Base-by-base conservation (phyloP, 2,113 vertebrate genomes). In the Antechinus flavipes region DNA sequence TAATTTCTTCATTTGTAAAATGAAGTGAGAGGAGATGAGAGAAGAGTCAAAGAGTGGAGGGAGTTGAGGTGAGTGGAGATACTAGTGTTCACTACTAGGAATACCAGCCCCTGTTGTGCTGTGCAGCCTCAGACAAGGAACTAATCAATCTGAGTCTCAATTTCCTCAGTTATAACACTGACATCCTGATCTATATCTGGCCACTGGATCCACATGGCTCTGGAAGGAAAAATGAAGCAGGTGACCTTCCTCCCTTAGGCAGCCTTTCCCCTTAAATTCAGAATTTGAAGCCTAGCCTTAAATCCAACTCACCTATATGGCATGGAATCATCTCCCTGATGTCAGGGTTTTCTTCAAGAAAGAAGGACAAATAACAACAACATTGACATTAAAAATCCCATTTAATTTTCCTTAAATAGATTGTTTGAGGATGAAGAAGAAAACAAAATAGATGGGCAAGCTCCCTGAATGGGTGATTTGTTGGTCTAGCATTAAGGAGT, bases 1-100 rank as follows among this genome's bases (percentile, higher is more conserved):
- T 54, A 89, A 61, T 68, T 93, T 92, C 23, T n/a, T 97, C 47
- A 52, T 55, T 91, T 95, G 24, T 55, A n/a, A 91, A 96, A 30
- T 58, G 93, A 52, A 91, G 30, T 35, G 47, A 55, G 23, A 47
- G 46, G 46, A 84, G 23, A n/a, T 91, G 92, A 84, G 90, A 54
- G 30, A 68, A 68, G 12, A 68, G 58, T 68, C 58, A 68, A 68
- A 68, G 58, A 27, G 10, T 3, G 27, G 58, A 9, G 58, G 35
- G 12, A 30, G 14, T 3, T 16, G 30, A 68, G 27, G 30, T 35
- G 61, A 4, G 61, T 16, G 30, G 30, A 68, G 61, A 68, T 30
- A 16, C 30, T 68, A 27, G 30, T 6, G 12, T 68, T 12, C 30
- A 16, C 30, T 68, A 10, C 42, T 47, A 27, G 49, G 84, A 52